Base-by-base conservation (phyloP, 2,888 invertebrate genomes). In the Drosophila neutralis region DNA sequence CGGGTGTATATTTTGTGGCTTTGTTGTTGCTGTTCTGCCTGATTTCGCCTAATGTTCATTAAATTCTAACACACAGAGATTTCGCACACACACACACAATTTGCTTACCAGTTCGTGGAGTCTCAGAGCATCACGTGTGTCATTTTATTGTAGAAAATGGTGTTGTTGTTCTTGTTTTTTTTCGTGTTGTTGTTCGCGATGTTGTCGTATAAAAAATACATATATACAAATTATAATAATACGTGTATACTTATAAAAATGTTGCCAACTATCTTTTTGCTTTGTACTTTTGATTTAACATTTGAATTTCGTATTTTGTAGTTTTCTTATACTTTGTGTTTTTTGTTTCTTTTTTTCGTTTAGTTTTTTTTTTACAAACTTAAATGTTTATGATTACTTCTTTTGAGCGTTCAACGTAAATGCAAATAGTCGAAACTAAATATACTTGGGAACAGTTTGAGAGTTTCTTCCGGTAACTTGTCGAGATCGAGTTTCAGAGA, bases 251-350 rank as follows among this genome's bases (percentile, higher is more conserved):
- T 80, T 88, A 83, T 85, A 88, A 86, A 86, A 86, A 86, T 82
- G 87, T 86, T 86, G 88, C 85, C 85, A 86, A 86, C 85, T 88
- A 86, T 86, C 87, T 88, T 85, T 87, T 77, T 86, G 73, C 87
- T 86, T 86, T 86, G 89, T 88, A 86, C 89, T 86, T 86, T 86
- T 83, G 88, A 86, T 88, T 86, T 86, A 83, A 70, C 71, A 73
- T 81, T 85, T 83, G 76, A 85, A 83, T 87, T 84, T 78, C 56
- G 76, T 79, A 57, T 78, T 70, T 66, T 72, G 60, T 78, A 69
- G 66, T 62, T 68, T 49, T 29, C 51, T 49, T 45, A 45, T 49
- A 33, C 21, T 74, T 67, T 54, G 53, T 33, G 48, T 61, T 62
- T 54, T 58, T 64, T 38, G 15, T 66, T 31, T 45, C 40, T 49